These are phyloP conservation scores for Pammene aurita DNA, from an alignment of 2,888 invertebrate species.

Conservation along the genomic window DNA sequence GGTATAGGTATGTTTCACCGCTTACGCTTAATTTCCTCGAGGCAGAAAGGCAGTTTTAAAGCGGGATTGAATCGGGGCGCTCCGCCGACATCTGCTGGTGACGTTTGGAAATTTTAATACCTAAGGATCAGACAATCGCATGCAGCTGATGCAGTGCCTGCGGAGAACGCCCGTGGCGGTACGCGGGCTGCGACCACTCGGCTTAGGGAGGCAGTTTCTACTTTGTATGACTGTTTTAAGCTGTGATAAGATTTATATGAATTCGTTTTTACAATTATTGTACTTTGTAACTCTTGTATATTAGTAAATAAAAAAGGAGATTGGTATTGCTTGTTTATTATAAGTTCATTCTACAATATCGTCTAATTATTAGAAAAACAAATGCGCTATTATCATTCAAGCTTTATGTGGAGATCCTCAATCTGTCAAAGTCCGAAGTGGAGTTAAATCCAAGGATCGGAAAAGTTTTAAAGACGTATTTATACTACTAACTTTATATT, in stretches of 20 bases:
- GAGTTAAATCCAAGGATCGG: too few relatives aligned
- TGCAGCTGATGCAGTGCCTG: conserved; percentile 47
- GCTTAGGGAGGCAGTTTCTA: neutral
- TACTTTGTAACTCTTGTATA: neutral
- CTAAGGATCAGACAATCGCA: conserved; percentile 52
- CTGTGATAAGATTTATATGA: conserved; percentile 8
- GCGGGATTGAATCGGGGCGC: conserved; percentile 59
- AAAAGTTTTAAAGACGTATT: too few relatives aligned
- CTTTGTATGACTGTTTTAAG: conserved; percentile 4
- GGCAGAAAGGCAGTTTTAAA: conserved; percentile 60
- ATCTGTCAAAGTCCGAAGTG: too few relatives aligned
- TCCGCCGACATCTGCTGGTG: conserved; percentile 60
- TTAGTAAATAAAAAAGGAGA: too few relatives aligned
- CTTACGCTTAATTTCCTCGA: conserved; percentile 57
- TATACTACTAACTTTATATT: too few relatives aligned
- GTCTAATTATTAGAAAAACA: too few relatives aligned
- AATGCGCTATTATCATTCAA: too few relatives aligned
- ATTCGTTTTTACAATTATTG: neutral
- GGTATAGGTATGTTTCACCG: conserved; percentile 46
- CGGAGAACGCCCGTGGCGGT: conserved; percentile 33
- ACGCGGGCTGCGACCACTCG: neutral
- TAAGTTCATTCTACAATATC: too few relatives aligned
- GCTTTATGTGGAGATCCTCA: too few relatives aligned
- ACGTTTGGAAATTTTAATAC: conserved; percentile 66
- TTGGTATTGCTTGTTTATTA: neutral